A percentile compares a stretch with the other conserved stretches of the same genome.
Evolutionary conservation across 2,888 invertebrate species (phyloP).

Genomic region (Allygus modestus): DNA sequence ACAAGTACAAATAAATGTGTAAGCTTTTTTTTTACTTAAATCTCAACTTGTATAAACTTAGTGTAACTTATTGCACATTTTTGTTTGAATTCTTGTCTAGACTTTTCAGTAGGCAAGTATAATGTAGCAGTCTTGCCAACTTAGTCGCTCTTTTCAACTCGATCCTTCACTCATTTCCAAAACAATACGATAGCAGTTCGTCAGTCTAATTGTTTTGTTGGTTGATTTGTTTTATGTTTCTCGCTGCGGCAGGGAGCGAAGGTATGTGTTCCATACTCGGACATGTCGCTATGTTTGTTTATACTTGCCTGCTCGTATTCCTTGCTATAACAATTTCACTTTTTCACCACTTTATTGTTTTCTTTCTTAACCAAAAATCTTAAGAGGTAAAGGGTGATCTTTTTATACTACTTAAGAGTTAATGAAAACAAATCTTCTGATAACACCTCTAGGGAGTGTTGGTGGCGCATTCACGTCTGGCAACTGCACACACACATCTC

Average conservation of each 20-base stretch:
- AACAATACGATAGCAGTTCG: background rate
- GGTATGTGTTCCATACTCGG: conserved; percentile 76
- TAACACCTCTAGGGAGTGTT: too few species aligned
- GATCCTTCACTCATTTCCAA: background rate
- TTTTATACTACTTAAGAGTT: too few species aligned
- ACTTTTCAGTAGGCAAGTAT: conserved; percentile 24
- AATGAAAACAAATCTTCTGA: too few species aligned
- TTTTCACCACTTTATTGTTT: conserved; percentile 18
- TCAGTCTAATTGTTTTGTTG: background rate
- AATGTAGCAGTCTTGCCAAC: background rate
- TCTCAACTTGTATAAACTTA: too few species aligned
- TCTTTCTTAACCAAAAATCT: background rate
- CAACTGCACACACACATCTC: too few species aligned
- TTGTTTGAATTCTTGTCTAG: background rate
- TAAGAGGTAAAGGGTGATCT: too few species aligned
- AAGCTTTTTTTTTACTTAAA: too few species aligned
- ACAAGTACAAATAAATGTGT: too few species aligned
- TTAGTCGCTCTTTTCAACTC: background rate
- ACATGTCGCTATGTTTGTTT: conserved; percentile 50
- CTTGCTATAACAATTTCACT: conserved; percentile 41
- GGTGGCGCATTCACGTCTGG: too few species aligned
- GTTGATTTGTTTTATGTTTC: conserved; percentile 61
- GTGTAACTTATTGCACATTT: background rate
- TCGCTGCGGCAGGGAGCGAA: conserved; percentile 78
- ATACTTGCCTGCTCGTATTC: conserved; percentile 40